Base-by-base conservation (phyloP, 2,888 invertebrate genomes). In the Phyllotreta striolata region DNA sequence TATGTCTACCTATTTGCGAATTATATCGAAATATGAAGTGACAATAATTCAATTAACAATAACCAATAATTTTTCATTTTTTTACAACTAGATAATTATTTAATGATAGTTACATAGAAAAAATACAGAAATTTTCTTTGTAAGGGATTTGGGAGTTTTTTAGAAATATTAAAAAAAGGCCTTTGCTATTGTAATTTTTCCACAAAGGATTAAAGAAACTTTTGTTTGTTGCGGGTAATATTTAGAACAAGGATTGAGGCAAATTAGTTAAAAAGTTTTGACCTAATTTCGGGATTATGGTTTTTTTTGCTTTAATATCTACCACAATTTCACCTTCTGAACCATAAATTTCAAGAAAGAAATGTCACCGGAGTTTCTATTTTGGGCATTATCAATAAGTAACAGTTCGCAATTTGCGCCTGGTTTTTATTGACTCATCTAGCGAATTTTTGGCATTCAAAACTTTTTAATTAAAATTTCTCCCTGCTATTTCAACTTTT, bases 181-280 rank as follows among this genome's bases (percentile, higher is more conserved):
- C 47, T 9, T n/a, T 47, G 9, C 47, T 14, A 47, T 47, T 47
- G n/a, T 6, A 47, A 47, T 47, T 47, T 47, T 47, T 8, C n/a
- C 9, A 47, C 47, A 47, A 47, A 47, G 47, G 47, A 47, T 6
- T 14, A 47, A 47, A 14, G 12, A 14, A 14, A 47, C 47, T 47
- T 47, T 14, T 14, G 13, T 47, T 6, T 47, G 14, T 24, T 9
- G 9, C 2, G 14, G 24, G 24, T 14, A 14, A 47, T 24, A 24
- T 24, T 47, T 47, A 14, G 47, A 34, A 47, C 14, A 47, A 2
- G 47, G 4, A 3, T 24, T 24, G 24, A 24, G 24, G 4, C 24
- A 24, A 24, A 24, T 24, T 24, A 24, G 24, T 24, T 24, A 24
- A 24, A 24, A 24, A 24, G 24, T 24, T 24, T 24, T 4, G 24